These are phyloP conservation scores for Drosophila anomalata DNA, from an alignment of 2,888 invertebrate genomes.

Conservation along the genomic window DNA sequence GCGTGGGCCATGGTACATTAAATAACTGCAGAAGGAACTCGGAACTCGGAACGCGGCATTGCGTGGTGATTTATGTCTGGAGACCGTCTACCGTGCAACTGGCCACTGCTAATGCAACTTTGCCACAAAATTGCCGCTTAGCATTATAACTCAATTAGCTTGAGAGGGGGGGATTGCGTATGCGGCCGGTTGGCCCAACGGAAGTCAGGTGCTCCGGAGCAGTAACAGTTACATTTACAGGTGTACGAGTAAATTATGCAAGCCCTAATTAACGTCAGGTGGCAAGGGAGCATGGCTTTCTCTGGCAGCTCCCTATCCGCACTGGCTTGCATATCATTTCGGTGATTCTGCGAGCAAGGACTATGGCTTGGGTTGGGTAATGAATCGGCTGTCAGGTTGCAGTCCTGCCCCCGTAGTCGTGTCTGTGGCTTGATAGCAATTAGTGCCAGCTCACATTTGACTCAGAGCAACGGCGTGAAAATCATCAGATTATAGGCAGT, in stretches of 20 bases:
- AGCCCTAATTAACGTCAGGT: constrained; percentile 63
- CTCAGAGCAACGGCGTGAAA: constrained; percentile 53
- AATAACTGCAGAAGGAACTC: constrained; percentile 15
- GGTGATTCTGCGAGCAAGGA: constrained; percentile 3
- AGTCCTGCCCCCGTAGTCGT: constrained; percentile 34
- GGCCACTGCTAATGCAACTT: constrained; percentile 22
- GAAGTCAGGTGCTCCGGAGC: constrained; percentile 24
- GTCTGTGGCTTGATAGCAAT: constrained; percentile 64
- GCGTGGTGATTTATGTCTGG: constrained; percentile 36
- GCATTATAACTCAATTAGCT: constrained; percentile 70
- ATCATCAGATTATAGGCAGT: constrained; percentile 5
- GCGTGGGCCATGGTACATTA: constrained; percentile 19
- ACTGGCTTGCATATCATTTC: constrained; percentile 52
- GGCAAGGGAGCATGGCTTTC: constrained; percentile 17
- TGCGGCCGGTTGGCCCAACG: constrained; percentile 48
- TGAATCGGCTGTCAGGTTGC: constrained; percentile 53
- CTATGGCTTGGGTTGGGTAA: constrained; percentile 45
- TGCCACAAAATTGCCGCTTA: constrained; percentile 62
- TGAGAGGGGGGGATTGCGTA: constrained; percentile 44
- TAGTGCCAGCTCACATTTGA: constrained; percentile 62
- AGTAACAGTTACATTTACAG: constrained; percentile 40
- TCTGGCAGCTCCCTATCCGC: constrained; percentile 18
- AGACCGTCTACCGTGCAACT: constrained; percentile 6
- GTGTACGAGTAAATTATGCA: constrained; percentile 64
- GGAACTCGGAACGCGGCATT: not conserved